These are phyloP conservation scores for Macrophya annulata DNA, from an alignment of 2,888 invertebrate genomes.

Conservation along the genomic window DNA sequence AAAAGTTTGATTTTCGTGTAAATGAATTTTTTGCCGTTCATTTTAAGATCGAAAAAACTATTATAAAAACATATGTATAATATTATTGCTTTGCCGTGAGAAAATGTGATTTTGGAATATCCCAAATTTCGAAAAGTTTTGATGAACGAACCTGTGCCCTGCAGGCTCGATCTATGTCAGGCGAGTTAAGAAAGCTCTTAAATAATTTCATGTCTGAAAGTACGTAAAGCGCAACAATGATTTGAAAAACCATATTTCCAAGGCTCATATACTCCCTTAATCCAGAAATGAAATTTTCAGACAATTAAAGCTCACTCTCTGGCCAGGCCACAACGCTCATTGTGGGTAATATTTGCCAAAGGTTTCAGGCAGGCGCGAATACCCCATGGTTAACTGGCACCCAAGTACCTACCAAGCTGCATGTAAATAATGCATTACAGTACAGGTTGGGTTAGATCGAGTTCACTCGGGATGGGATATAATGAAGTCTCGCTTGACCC, in stretches of 20 bases:
- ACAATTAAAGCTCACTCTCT: not conserved
- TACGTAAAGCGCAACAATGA: not conserved
- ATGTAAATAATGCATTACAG: slow-evolving; percentile 54
- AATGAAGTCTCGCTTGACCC: slow-evolving; percentile 59
- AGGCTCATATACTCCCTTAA: not conserved
- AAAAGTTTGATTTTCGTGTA: too few species aligned
- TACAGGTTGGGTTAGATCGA: slow-evolving; percentile 43
- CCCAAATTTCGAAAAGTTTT: too few species aligned
- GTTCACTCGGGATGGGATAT: slow-evolving; percentile 56
- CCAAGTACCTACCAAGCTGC: slow-evolving; percentile 43
- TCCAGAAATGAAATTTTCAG: not conserved
- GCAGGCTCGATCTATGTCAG: too few species aligned
- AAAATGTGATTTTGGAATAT: too few species aligned
- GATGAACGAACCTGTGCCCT: too few species aligned
- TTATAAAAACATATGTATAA: too few species aligned
- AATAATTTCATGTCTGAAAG: too few species aligned
- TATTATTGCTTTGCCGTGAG: too few species aligned
- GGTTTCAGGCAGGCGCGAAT: slow-evolving; percentile 49
- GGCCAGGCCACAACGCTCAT: slow-evolving; percentile 4
- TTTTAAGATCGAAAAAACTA: too few species aligned
- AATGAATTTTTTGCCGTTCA: too few species aligned
- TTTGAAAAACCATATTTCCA: not conserved
- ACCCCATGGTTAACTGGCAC: slow-evolving; percentile 12
- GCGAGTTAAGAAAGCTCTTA: too few species aligned
- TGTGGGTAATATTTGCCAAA: slow-evolving; percentile 49